Conservation (phyloP, 2,888 invertebrate species). For the Lasius platythorax region DNA sequence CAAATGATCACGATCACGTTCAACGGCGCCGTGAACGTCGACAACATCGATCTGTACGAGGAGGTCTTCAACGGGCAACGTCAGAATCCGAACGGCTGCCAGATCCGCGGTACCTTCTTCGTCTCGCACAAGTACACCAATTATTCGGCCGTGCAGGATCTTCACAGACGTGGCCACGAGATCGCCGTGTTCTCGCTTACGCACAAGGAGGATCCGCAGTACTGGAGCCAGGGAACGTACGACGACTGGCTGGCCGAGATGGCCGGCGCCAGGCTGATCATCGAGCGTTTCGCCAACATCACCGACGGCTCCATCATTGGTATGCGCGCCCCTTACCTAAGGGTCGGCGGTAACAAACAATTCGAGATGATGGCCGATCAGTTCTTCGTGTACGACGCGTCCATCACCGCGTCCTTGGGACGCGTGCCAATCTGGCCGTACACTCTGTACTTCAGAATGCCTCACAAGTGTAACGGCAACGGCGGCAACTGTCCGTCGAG, state of each 20-base stretch:
- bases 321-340: conserved; percentile 94
- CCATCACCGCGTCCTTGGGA: conserved; percentile 95
- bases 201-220: conserved; percentile 96
- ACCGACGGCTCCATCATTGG: conserved; percentile 95
- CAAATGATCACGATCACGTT: conserved; percentile 98
- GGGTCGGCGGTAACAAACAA: conserved; percentile 97
- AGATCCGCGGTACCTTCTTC: conserved; percentile 96
- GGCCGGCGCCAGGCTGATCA: conserved; percentile 95
- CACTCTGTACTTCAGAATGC: conserved; percentile 98
- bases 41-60: conserved; percentile 96
- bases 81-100: conserved; percentile 95
- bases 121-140: conserved; percentile 97
- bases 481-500: conserved; percentile 96
- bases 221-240: conserved; percentile 95
- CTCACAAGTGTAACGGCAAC: conserved; percentile 97
- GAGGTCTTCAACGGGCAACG: conserved; percentile 95
- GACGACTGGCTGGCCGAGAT: conserved; percentile 98
- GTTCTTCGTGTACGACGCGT: conserved; percentile 97
- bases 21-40: conserved; percentile 96
- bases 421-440: conserved; percentile 99
- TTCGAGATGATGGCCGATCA: conserved; percentile 99
- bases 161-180: conserved; percentile 96
- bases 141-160: conserved; percentile 95
- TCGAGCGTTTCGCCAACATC: conserved; percentile 96
- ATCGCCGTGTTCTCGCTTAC: conserved; percentile 97